Conservation (phyloP, 1,140 invertebrate genomes). For the Megalopta genalis region DNA sequence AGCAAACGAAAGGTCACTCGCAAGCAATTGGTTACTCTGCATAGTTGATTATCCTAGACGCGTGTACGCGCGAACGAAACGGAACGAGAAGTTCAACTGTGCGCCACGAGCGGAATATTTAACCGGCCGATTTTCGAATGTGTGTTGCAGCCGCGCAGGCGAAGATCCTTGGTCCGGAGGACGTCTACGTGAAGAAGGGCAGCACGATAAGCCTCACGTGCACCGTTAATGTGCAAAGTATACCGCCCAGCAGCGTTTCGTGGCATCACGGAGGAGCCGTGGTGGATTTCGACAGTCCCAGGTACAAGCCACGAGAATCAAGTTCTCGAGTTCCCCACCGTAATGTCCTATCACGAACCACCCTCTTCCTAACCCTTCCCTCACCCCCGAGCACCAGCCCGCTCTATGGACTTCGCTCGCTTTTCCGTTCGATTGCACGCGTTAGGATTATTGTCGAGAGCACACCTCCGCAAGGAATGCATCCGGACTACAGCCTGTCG, state of each 20-base stretch:
- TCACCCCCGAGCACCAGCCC: too few relatives aligned
- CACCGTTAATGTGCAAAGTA: conserved; percentile 92
- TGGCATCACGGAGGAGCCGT: conserved; percentile 91
- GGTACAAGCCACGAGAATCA: conserved; percentile 75
- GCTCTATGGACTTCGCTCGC: not conserved
- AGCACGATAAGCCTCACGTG: conserved; percentile 94
- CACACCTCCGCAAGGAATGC: not conserved
- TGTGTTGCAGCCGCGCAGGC: conserved; percentile 91
- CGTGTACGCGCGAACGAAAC: not conserved
- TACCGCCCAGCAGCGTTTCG: conserved; percentile 87
- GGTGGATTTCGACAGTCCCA: conserved; percentile 92
- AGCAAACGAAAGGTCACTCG: too few relatives aligned
- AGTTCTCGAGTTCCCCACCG: conserved; percentile 34
- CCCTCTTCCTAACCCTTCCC: not conserved
- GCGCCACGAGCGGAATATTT: conserved; percentile 39
- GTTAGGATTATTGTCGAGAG: conserved; percentile 20
- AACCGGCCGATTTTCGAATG: conserved; percentile 59
- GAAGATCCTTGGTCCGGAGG: conserved; percentile 90
- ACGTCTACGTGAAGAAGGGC: conserved; percentile 93
- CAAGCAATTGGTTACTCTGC: too few relatives aligned
- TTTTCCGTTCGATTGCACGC: conserved; percentile 29
- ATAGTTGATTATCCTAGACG: too few relatives aligned
- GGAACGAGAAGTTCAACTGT: conserved; percentile 8
- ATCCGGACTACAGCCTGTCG: not conserved
- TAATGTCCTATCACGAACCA: not conserved